A percentile compares a stretch with the other conserved stretches of the same genome.
These are phyloP conservation scores for Leptinotarsa defecta DNA, from an alignment of 1,140 invertebrate species.

Conservation along the genomic window DNA sequence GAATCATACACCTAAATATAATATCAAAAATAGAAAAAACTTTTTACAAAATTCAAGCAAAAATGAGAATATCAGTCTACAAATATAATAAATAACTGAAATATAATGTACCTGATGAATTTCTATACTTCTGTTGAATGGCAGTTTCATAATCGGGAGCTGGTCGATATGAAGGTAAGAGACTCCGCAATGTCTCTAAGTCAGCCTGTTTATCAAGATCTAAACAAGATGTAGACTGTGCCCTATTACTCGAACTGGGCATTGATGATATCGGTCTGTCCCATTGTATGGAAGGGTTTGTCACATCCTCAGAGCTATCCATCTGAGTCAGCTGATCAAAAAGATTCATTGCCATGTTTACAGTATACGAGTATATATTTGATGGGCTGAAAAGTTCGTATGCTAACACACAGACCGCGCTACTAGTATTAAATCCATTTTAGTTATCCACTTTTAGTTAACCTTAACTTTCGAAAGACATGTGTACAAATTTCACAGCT, in stretches of 20 bases:
- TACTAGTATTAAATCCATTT: no score
- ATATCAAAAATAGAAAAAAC: no score
- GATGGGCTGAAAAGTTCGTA: no score
- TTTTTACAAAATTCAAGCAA: no score
- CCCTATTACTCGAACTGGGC: conserved; percentile 57
- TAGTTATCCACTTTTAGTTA: no score
- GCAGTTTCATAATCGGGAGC: conserved; percentile 95
- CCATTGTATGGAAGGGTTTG: conserved; percentile 44
- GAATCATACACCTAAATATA: no score
- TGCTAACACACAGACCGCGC: no score
- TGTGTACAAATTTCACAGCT: no score
- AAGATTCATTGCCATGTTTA: neutral
- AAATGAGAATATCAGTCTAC: no score
- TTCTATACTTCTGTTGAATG: conserved; percentile 78
- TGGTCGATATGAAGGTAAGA: conserved; percentile 86
- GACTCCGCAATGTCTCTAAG: conserved; percentile 64
- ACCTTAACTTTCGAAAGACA: no score
- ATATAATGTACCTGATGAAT: conserved; percentile 49
- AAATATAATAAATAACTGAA: no score
- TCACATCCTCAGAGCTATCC: conserved; percentile 54
- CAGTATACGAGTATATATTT: no score
- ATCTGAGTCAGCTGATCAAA: conserved; percentile 40
- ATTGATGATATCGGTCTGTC: conserved; percentile 36
- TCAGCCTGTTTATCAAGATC: conserved; percentile 65
- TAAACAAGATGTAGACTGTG: conserved; percentile 72